These are phyloP conservation scores for Aphelenchoides besseyi DNA, from an alignment of 1,140 invertebrate genomes.

Conservation along the genomic window DNA sequence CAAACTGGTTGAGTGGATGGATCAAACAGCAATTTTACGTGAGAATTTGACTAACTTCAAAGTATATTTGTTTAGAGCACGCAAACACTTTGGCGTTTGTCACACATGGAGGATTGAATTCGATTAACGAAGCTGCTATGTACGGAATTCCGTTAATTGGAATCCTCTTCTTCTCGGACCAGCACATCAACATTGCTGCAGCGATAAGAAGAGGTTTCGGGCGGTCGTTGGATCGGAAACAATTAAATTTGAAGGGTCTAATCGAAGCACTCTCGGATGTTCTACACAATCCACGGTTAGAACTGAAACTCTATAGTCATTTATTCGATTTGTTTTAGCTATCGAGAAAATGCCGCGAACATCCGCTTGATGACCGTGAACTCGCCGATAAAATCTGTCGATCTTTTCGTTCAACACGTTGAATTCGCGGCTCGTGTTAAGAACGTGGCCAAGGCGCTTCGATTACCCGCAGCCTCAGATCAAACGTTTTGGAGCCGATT, in stretches of 20 bases:
- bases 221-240: neutral
- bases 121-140: neutral
- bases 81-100: neutral
- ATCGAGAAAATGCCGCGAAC: neutral
- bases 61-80: constrained; percentile 5
- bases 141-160: constrained; percentile 16
- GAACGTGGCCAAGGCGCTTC: neutral
- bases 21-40: constrained; percentile 10
- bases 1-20: constrained; percentile 1
- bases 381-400: neutral
- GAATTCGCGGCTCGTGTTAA: neutral
- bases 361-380: neutral
- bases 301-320: neutral
- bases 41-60: neutral
- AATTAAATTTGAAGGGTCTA: neutral
- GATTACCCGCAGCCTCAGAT: neutral
- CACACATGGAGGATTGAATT: constrained; percentile 22
- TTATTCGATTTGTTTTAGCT: neutral
- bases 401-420: constrained; percentile 1
- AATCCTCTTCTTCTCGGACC: neutral
- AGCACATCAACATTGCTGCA: neutral
- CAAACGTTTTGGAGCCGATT: neutral
- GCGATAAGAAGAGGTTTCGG: neutral
- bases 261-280: neutral
- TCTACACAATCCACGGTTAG: neutral